Conservation (phyloP, 2,888 invertebrate species). For the Agrilus cyanescens region DNA sequence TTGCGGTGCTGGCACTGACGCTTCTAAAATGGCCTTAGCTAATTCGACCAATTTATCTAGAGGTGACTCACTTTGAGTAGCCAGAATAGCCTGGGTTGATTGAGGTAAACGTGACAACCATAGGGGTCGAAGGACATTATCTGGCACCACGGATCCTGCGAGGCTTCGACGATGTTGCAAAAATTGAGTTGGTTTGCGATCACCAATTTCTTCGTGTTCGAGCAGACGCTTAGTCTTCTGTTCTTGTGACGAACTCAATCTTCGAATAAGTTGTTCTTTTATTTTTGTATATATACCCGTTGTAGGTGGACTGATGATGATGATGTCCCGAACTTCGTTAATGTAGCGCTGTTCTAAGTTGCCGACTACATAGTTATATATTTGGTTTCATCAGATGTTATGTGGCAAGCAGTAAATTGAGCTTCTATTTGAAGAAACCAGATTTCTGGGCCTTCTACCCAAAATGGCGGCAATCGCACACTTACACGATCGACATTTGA, state of each 20-base stretch:
- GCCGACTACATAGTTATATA: slow-evolving; percentile 12
- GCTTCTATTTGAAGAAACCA: no score
- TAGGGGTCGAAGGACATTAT: slow-evolving; percentile 6
- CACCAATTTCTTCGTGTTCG: slow-evolving; percentile 7
- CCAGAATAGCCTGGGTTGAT: slow-evolving; percentile 5
- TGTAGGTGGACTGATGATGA: slow-evolving; percentile 14
- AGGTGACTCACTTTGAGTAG: neutral
- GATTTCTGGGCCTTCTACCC: no score
- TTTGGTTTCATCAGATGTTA: slow-evolving; percentile 14
- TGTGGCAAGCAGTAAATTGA: neutral
- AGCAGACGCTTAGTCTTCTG: neutral
- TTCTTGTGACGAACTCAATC: slow-evolving; percentile 1
- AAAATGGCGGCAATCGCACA: no score
- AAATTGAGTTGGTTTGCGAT: slow-evolving; percentile 7
- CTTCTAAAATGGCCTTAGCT: neutral
- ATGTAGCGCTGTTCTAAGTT: slow-evolving; percentile 14
- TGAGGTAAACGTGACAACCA: slow-evolving; percentile 9
- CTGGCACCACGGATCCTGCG: no score
- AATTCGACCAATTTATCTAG: slow-evolving; percentile 1
- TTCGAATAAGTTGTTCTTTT: slow-evolving; percentile 18
- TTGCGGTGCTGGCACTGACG: no score
- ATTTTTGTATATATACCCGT: slow-evolving; percentile 13
- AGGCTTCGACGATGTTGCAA: slow-evolving; percentile 1
- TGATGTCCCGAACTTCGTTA: slow-evolving; percentile 18
- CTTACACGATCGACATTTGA: no score